phyloP scores from a whole-genome alignment of 37 sponge, comb jelly and placozoan species.

The Lycopodina hypogea region DNA sequence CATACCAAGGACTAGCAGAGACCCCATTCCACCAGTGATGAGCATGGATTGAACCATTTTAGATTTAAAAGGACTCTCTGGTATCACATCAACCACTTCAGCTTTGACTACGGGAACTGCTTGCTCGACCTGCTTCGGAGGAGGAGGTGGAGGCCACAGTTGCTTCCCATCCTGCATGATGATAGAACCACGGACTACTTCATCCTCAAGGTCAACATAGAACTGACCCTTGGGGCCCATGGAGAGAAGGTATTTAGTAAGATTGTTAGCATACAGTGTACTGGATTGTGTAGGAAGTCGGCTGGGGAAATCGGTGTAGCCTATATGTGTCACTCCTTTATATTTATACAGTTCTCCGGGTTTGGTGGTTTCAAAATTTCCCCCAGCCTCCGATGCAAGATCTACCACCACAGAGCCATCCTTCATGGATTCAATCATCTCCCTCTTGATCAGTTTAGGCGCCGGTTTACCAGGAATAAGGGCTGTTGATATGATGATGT shows the following conservation, averaged over 20 bases:
- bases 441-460: slow-evolving; percentile 80
- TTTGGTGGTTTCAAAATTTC: slow-evolving; percentile 83
- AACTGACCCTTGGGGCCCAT: slow-evolving; percentile 55
- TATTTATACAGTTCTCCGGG: slow-evolving; percentile 76
- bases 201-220: slow-evolving; percentile 77
- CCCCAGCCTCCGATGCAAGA: slow-evolving; percentile 91
- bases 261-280: slow-evolving; percentile 89
- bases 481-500: slow-evolving; percentile 90
- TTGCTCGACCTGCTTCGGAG: slow-evolving; percentile 18
- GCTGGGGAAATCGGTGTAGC: slow-evolving; percentile 90
- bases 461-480: slow-evolving; percentile 94
- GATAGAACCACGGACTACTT: slow-evolving; percentile 88
- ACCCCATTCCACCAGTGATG: slow-evolving; percentile 77
- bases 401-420: slow-evolving; percentile 93
- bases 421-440: slow-evolving; percentile 92
- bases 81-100: slow-evolving; percentile 43
- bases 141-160: slow-evolving; percentile 89
- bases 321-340: slow-evolving; percentile 88
- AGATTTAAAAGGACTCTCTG: slow-evolving; percentile 48
- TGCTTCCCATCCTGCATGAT: slow-evolving; percentile 65
- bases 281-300: slow-evolving; percentile 88
- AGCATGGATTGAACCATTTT: slow-evolving; percentile 52
- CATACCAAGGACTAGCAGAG: slow-evolving; percentile 70
- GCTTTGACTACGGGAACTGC: slow-evolving; percentile 54
- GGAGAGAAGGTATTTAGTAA: slow-evolving; percentile 63